Conservation (phyloP, 2,888 invertebrate species). For the Acrobeloides nanus region DNA sequence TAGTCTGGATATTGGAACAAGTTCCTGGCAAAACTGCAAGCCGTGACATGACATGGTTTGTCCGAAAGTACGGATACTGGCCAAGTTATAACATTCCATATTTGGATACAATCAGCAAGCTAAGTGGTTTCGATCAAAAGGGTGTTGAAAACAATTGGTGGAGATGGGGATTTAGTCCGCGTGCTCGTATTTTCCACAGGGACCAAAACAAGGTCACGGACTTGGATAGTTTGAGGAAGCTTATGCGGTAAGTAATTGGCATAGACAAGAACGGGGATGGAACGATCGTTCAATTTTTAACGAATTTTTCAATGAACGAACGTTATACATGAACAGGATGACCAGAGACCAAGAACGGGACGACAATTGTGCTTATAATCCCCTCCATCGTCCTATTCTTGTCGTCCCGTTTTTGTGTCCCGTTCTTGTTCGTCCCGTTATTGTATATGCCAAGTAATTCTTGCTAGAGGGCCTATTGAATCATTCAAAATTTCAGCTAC, state of each 20-base stretch:
- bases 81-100: constrained; percentile 68
- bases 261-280: no score
- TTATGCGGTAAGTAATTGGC: no score
- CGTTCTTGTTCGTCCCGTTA: no score
- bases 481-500: constrained; percentile 61
- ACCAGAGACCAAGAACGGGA: no score
- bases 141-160: constrained; percentile 29
- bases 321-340: no score
- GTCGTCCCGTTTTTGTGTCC: no score
- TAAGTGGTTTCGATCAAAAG: constrained; percentile 62
- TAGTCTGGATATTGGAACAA: constrained; percentile 73
- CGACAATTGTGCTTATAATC: no score
- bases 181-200: constrained; percentile 53
- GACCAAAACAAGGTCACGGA: constrained; percentile 62
- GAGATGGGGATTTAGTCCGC: constrained; percentile 52
- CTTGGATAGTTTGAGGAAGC: constrained; percentile 61
- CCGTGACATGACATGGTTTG: constrained; percentile 49
- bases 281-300: no score
- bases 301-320: constrained; percentile 33
- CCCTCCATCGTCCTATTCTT: no score
- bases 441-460: no score
- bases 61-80: constrained; percentile 63
- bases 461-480: no score
- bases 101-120: constrained; percentile 63
- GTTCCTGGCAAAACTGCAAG: constrained; percentile 54